phyloP scores from a whole-genome alignment of 2,797 vertebrate genomes.

The Melopsittacus undulatus region DNA sequence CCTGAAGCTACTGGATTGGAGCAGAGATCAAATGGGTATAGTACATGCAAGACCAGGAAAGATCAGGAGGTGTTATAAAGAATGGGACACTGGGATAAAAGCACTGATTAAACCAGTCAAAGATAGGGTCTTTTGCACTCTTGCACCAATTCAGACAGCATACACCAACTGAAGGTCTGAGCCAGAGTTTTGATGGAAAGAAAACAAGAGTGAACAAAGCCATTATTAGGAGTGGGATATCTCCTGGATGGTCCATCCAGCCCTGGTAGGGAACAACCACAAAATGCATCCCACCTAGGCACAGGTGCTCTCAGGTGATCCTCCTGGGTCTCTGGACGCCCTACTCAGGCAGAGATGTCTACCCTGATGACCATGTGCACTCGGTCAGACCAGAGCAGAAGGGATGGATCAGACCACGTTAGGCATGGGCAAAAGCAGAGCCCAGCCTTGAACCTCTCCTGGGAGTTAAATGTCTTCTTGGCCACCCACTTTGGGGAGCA shows the following conservation, averaged over 20 bases:
- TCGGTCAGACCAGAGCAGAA: background rate
- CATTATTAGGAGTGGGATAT: background rate
- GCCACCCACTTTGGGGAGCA: background rate
- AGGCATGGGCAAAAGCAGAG: accelerated
- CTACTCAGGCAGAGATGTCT: background rate
- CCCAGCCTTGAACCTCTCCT: background rate
- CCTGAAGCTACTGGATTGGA: background rate
- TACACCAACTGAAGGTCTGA: background rate
- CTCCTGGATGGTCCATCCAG: background rate
- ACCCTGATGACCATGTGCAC: too few relatives aligned
- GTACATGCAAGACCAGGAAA: accelerated
- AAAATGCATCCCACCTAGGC: accelerated
- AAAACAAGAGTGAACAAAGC: background rate
- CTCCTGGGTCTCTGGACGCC: background rate
- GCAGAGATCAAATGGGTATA: accelerated
- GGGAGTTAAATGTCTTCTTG: background rate
- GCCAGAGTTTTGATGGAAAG: background rate
- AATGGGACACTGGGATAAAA: background rate
- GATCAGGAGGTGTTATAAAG: background rate
- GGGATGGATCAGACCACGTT: background rate
- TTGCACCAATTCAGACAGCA: background rate
- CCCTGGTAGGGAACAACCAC: background rate
- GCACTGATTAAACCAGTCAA: background rate
- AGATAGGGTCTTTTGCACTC: background rate
- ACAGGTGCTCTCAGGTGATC: accelerated